A percentile compares a stretch with the other conserved stretches of the same genome.
phyloP scores from a whole-genome alignment of 1,140 invertebrate genomes.

The Drosophila simulans region DNA sequence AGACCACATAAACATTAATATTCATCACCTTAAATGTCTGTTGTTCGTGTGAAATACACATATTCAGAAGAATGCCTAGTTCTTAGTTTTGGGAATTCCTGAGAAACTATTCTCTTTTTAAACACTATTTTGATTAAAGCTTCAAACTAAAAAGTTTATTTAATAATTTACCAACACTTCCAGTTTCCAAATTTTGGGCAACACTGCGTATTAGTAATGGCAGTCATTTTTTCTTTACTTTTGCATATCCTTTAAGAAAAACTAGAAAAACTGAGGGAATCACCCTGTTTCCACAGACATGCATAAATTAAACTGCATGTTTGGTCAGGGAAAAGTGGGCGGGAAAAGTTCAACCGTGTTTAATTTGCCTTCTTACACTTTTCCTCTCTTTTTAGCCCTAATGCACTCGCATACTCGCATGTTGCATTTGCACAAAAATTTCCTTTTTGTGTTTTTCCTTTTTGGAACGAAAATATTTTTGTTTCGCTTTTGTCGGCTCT shows the following conservation, averaged over 20 bases:
- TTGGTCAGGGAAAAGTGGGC: constrained; percentile 8
- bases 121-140: not conserved
- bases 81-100: not conserved
- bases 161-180: not conserved
- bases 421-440: constrained; percentile 58
- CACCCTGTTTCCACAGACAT: constrained; percentile 37
- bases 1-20: constrained; percentile 20
- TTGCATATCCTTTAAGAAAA: constrained; percentile 2
- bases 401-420: constrained; percentile 49
- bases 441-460: constrained; percentile 30
- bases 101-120: not conserved
- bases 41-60: not conserved
- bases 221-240: not conserved
- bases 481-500: constrained; percentile 41
- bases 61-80: not conserved
- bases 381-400: constrained; percentile 3
- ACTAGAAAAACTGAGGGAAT: not conserved
- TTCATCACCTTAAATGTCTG: constrained; percentile 10
- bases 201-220: not conserved
- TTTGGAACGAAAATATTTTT: constrained; percentile 38
- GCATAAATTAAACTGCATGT: constrained; percentile 44
- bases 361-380: constrained; percentile 53
- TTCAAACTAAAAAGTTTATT: not conserved
- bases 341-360: constrained; percentile 50
- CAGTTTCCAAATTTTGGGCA: not conserved